Percentiles rank a stretch among this genome's conserved stretches.
These are phyloP conservation scores for Apodemia mormo DNA, from an alignment of 2,888 invertebrate species.

Conservation along the genomic window DNA sequence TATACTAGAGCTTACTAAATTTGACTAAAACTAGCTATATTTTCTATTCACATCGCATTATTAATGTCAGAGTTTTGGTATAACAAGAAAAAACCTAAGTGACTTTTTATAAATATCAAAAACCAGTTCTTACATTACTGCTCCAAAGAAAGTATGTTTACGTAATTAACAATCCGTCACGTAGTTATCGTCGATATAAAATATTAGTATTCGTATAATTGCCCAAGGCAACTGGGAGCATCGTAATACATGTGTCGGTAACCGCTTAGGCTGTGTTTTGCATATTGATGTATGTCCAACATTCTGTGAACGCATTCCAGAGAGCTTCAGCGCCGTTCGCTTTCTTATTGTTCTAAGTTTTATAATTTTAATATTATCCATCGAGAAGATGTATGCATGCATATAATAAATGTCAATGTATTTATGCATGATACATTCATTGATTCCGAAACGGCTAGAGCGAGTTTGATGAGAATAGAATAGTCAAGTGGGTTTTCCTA, in stretches of 20 bases:
- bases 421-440: no score
- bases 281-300: slow-evolving; percentile 66
- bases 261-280: slow-evolving; percentile 57
- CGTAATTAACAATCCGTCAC: slow-evolving; percentile 41
- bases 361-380: background rate
- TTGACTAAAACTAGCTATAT: background rate
- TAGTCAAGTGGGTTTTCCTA: no score
- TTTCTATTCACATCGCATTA: background rate
- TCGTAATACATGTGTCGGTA: slow-evolving; percentile 62
- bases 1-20: background rate
- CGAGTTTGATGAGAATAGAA: background rate
- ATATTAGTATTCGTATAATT: slow-evolving; percentile 61
- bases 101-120: slow-evolving; percentile 3
- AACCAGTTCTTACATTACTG: background rate
- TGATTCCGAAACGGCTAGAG: background rate
- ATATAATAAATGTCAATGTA: no score
- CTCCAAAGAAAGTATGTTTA: slow-evolving; percentile 25
- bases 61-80: background rate
- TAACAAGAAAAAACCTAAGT: background rate
- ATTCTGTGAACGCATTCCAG: slow-evolving; percentile 67
- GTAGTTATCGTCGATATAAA: slow-evolving; percentile 47
- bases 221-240: slow-evolving; percentile 58
- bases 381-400: no score
- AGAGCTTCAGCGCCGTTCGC: slow-evolving; percentile 26
- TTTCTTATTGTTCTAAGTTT: background rate